Percentiles rank a stretch among this genome's conserved stretches.
Conservation (phyloP, 1,140 invertebrate genomes). For the Sarcophaga peregrina region DNA sequence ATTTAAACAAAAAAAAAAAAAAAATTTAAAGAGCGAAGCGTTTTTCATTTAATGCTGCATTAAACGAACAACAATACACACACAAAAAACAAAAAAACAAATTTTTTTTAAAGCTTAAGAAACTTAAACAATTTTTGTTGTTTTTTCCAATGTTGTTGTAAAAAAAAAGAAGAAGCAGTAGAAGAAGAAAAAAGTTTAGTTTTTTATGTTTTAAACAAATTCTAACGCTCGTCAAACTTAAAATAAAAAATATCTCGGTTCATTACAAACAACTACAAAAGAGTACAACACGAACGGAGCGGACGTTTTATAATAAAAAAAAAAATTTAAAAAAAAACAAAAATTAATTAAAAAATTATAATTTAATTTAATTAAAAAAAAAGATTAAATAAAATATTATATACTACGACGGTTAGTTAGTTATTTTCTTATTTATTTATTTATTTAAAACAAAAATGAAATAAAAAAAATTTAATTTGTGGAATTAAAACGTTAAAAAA, state of each 20-base stretch:
- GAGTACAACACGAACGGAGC: not conserved
- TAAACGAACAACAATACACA: not conserved
- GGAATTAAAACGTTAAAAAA: not conserved
- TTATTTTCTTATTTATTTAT: too few relatives aligned
- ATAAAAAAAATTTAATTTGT: too few relatives aligned
- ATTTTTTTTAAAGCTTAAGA: too few relatives aligned
- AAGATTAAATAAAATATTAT: too few relatives aligned
- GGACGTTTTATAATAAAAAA: not conserved
- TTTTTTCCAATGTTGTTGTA: not conserved
- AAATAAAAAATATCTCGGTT: not conserved
- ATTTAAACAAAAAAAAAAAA: conserved; percentile 14
- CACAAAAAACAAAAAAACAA: not conserved
- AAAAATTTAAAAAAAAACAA: not conserved
- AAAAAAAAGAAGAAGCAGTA: not conserved
- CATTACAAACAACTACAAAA: not conserved
- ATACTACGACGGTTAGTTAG: too few relatives aligned
- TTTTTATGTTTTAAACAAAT: not conserved
- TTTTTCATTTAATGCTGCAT: conserved; percentile 16
- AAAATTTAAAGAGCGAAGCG: conserved; percentile 1
- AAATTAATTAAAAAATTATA: not conserved
- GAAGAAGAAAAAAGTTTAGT: too few relatives aligned
- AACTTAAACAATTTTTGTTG: too few relatives aligned
- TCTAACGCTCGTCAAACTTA: conserved; percentile 5
- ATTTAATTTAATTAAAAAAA: not conserved
- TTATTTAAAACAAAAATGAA: too few relatives aligned